These are phyloP conservation scores for Rhopalosiphum nymphaeae DNA, from an alignment of 2,888 invertebrate genomes.

Conservation along the genomic window DNA sequence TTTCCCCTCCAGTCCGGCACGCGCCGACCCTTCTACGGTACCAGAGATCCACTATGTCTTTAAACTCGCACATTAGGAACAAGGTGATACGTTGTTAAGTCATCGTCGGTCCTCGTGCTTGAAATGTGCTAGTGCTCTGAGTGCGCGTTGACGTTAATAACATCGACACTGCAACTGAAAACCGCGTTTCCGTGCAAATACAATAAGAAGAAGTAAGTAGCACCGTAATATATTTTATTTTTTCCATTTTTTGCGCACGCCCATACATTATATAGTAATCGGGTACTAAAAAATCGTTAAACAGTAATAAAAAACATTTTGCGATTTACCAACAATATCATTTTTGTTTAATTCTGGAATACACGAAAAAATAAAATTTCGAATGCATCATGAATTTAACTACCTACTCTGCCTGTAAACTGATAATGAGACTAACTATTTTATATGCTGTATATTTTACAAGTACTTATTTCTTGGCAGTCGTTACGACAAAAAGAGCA, in stretches of 20 bases:
- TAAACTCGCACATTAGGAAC: constrained; percentile 15
- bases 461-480: neutral
- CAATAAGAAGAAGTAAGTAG: constrained; percentile 29
- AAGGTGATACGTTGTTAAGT: constrained; percentile 55
- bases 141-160: constrained; percentile 42
- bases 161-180: constrained; percentile 31
- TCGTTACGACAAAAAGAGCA: neutral
- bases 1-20: constrained; percentile 46
- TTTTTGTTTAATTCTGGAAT: neutral
- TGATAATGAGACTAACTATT: neutral
- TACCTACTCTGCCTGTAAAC: neutral
- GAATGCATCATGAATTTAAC: neutral
- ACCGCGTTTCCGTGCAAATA: constrained; percentile 21
- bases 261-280: neutral
- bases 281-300: neutral
- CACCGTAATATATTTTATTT: neutral
- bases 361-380: neutral
- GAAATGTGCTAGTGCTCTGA: constrained; percentile 58
- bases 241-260: neutral
- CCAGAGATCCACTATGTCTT: constrained; percentile 36
- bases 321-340: neutral
- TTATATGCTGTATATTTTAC: neutral
- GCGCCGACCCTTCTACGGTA: constrained; percentile 42
- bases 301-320: neutral
- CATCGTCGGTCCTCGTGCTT: constrained; percentile 56